Evolutionary conservation across 1,140 invertebrate genomes (phyloP), one percentile per base, ranked within the genome.

Genomic region (Aleiodes sp.): DNA sequence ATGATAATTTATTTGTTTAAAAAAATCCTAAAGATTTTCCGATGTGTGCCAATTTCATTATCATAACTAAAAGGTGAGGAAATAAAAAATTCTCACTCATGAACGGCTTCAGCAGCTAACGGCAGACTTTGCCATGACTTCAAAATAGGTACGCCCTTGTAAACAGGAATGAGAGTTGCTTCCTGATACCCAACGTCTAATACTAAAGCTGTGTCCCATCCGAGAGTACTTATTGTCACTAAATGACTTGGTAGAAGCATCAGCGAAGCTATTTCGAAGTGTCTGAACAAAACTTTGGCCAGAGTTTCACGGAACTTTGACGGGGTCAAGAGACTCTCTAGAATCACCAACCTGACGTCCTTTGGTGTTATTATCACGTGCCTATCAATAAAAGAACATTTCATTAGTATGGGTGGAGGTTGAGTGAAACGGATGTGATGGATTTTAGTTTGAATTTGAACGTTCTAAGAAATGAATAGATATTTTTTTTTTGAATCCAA

Each of bases 361-460:
- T 98, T 98, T 0, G 97, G 96, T 83, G 94, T 98, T 24, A 97
- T 91, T 24, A 97, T 85, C 6, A 96, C 87, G 83, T 96, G 91
- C 76, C 95, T 97, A 74, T 68, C 83, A 76, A 74, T 9, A 78
- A 24, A n/a, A 72, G 72, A 67, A 31, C 43, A 59, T 61, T 65
- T 9, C 61, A 62, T 31, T 19, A 29, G 26, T 46, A 52, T 37
- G 0, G 16, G 8, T 24, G 12, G 26, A 56, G 8, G 2, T n/a
- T n/a, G n/a, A n/a, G n/a, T n/a, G n/a, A n/a, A n/a, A n/a, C 19
- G 14, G 16, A 43, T 4, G 6, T 43, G 19, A 4, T 43, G 41
- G 28, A 64, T 59, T 46, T 9, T 64, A 29, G 29, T 64, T 39
- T 28, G 21, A 61, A 28, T 9, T n/a, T n/a, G n/a, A 33, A 33